Conservation (phyloP, 1,140 invertebrate species). For the Lepidurus couesii region DNA sequence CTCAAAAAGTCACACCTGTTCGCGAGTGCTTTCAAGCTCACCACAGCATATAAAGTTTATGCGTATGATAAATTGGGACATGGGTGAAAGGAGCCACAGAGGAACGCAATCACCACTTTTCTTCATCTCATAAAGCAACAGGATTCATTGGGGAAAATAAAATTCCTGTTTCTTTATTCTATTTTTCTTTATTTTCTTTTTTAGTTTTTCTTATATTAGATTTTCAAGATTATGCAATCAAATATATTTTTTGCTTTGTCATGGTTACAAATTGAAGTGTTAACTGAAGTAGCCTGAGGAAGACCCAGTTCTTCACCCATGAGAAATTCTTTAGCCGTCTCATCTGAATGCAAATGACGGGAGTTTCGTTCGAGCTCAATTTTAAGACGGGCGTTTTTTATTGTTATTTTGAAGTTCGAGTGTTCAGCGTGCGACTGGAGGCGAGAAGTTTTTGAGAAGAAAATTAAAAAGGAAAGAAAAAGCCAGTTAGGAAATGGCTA, state of each 20-base stretch:
- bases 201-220: neutral
- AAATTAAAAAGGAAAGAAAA: neutral
- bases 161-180: neutral
- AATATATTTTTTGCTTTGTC: neutral
- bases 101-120: neutral
- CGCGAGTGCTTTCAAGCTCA: constrained; percentile 17
- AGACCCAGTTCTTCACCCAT: neutral
- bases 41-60: constrained; percentile 5
- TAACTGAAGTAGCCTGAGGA: neutral
- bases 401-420: no score
- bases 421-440: no score
- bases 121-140: no score
- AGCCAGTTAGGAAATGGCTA: neutral
- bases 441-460: neutral
- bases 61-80: constrained; percentile 14
- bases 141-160: neutral
- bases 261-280: constrained; percentile 16
- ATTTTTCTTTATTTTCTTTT: neutral
- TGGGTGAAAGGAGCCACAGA: constrained; percentile 7
- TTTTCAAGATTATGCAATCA: neutral
- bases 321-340: neutral
- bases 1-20: constrained; percentile 19
- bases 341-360: constrained; percentile 18
- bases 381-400: neutral
- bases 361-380: neutral